Evolutionary conservation across 2,888 invertebrate species (phyloP).

Genomic region (Acanthosoma haemorrhoidale): DNA sequence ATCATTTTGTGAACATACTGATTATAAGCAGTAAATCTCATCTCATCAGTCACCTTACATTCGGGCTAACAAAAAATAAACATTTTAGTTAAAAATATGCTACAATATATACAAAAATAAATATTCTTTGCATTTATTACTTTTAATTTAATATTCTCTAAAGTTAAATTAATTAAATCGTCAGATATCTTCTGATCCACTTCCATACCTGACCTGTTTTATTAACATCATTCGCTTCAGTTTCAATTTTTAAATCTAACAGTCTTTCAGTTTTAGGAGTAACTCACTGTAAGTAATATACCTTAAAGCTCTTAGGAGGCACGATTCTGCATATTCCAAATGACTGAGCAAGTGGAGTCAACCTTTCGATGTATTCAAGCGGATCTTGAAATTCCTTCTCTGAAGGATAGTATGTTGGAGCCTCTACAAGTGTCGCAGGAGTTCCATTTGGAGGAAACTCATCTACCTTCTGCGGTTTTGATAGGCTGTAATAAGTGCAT

Average conservation of each 20-base stretch:
- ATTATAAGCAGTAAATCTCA: conserved; percentile 80
- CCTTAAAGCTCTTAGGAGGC: conserved; percentile 70
- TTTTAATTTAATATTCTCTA: too few species aligned
- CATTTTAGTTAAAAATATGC: too few species aligned
- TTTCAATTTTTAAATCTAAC: background rate
- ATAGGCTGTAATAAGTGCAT: conserved; percentile 27
- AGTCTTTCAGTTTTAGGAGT: too few species aligned
- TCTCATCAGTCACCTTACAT: conserved; percentile 75
- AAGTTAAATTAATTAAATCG: too few species aligned
- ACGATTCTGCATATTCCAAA: conserved; percentile 85
- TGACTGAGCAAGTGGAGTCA: conserved; percentile 66
- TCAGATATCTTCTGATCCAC: too few species aligned
- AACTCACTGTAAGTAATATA: too few species aligned
- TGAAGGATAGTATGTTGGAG: conserved; percentile 73
- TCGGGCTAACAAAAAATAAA: conserved; percentile 55
- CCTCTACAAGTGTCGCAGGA: conserved; percentile 49
- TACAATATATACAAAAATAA: too few species aligned
- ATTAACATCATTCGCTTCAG: too few species aligned
- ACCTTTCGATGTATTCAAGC: conserved; percentile 73
- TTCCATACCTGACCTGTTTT: too few species aligned
- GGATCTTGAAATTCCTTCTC: conserved; percentile 84
- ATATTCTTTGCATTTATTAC: too few species aligned
- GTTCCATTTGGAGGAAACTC: conserved; percentile 32
- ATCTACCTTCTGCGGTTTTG: conserved; percentile 17
- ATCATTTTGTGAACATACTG: conserved; percentile 86